Conservation (phyloP, 2,888 invertebrate genomes). For the Bimastos eiseni region DNA sequence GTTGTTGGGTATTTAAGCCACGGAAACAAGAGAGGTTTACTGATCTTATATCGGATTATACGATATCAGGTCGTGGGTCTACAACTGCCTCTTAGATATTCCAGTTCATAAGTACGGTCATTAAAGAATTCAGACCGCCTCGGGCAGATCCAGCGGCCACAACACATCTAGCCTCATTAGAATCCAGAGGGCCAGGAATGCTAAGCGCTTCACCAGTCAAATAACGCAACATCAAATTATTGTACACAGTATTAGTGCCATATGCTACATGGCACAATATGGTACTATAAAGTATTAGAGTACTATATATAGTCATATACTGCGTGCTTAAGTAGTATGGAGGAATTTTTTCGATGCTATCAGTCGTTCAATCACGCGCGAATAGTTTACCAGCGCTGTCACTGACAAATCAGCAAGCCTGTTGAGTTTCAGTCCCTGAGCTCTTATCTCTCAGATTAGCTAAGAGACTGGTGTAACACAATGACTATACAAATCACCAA, state of each 20-base stretch:
- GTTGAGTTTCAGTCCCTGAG: neutral
- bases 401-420: conserved; percentile 4
- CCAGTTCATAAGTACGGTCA: conserved; percentile 13
- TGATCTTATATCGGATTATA: neutral
- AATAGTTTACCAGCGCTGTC: neutral
- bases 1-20: neutral
- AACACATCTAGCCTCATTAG: neutral
- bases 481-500: neutral
- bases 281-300: too few species aligned
- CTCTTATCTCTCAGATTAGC: neutral
- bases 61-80: neutral
- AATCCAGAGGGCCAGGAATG: neutral
- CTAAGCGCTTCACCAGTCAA: neutral
- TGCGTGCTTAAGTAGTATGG: neutral
- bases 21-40: neutral
- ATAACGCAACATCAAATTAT: neutral
- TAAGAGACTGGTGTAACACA: neutral
- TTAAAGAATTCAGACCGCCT: neutral
- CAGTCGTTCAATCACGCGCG: neutral
- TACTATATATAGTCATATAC: too few species aligned
- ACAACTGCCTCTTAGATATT: conserved; percentile 3
- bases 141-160: neutral
- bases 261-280: too few species aligned
- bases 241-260: too few species aligned
- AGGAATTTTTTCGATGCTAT: neutral